phyloP scores from a whole-genome alignment of 2,113 vertebrate species.

The Blennius ocellaris region DNA sequence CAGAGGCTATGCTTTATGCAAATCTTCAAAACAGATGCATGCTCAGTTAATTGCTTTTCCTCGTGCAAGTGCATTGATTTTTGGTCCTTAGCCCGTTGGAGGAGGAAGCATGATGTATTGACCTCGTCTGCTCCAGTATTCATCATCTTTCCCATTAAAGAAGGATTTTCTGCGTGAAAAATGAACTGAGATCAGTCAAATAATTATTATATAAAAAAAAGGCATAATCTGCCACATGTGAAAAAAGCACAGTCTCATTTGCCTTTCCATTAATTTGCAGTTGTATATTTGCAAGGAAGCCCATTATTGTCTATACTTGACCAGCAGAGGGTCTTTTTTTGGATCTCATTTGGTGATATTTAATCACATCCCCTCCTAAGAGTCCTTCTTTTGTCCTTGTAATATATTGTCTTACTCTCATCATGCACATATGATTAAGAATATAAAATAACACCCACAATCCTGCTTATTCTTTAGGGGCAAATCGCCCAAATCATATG shows the following conservation, averaged over 20 bases:
- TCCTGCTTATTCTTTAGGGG: not conserved
- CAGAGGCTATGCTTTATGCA: not conserved
- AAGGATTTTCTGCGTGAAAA: no score
- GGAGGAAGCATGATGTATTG: not conserved
- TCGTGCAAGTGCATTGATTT: not conserved
- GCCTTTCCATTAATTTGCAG: not conserved
- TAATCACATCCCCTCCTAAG: not conserved
- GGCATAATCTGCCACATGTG: not conserved
- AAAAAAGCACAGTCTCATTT: not conserved
- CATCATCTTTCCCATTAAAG: not conserved
- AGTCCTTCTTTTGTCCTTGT: constrained; percentile 4
- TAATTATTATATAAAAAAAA: not conserved
- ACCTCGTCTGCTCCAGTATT: not conserved
- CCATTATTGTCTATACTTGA: not conserved
- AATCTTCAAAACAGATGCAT: not conserved
- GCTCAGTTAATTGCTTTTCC: not conserved
- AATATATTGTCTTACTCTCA: not conserved
- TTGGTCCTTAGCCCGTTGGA: not conserved
- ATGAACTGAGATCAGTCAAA: not conserved
- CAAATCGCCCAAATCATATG: not conserved
- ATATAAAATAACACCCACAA: not conserved
- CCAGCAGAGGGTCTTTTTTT: not conserved
- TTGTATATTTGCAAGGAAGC: not conserved
- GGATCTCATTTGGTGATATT: constrained; percentile 18
- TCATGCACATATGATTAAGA: constrained; percentile 19